A percentile compares a stretch with the other conserved stretches of the same genome.
Conservation (phyloP, 2,797 vertebrate species). For the Orestias chungarensis region DNA sequence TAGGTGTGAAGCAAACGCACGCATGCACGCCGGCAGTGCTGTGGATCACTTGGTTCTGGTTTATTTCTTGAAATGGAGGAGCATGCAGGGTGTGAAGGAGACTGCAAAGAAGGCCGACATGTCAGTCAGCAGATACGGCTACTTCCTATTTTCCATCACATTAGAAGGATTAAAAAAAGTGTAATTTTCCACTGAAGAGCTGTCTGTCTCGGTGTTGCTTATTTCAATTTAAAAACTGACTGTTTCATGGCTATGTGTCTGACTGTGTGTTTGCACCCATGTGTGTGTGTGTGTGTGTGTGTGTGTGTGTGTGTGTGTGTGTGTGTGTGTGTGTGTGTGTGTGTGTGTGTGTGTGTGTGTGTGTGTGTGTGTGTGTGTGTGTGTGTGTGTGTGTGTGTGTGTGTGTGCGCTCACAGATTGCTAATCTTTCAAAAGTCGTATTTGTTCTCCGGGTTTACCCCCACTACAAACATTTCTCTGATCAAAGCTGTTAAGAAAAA, state of each 20-base stretch:
- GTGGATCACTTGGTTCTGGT: slow-evolving; percentile 33
- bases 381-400: slow-evolving; percentile 20
- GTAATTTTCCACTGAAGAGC: slow-evolving; percentile 37
- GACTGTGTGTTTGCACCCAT: neutral
- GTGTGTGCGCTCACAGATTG: slow-evolving; percentile 56
- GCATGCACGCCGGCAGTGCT: neutral
- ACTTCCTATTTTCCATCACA: slow-evolving; percentile 25
- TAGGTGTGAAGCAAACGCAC: slow-evolving; percentile 21
- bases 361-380: slow-evolving; percentile 15
- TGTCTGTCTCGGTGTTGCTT: slow-evolving; percentile 19
- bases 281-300: slow-evolving; percentile 4
- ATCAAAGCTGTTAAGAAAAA: slow-evolving; percentile 83
- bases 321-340: slow-evolving; percentile 10
- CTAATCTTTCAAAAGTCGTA: slow-evolving; percentile 84
- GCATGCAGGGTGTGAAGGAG: slow-evolving; percentile 34
- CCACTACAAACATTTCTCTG: slow-evolving; percentile 84
- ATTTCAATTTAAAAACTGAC: slow-evolving; percentile 52
- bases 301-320: slow-evolving; percentile 18
- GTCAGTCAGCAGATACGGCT: slow-evolving; percentile 30
- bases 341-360: neutral
- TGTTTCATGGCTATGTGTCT: slow-evolving; percentile 27
- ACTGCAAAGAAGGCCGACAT: slow-evolving; percentile 32
- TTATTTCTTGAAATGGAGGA: slow-evolving; percentile 32
- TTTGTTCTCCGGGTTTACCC: slow-evolving; percentile 84
- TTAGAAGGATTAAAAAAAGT: slow-evolving; percentile 14